Percentiles rank a stretch among this genome's conserved stretches.
These are phyloP conservation scores for Hyaena hyaena DNA, from an alignment of 2,113 vertebrate species.

Conservation along the genomic window DNA sequence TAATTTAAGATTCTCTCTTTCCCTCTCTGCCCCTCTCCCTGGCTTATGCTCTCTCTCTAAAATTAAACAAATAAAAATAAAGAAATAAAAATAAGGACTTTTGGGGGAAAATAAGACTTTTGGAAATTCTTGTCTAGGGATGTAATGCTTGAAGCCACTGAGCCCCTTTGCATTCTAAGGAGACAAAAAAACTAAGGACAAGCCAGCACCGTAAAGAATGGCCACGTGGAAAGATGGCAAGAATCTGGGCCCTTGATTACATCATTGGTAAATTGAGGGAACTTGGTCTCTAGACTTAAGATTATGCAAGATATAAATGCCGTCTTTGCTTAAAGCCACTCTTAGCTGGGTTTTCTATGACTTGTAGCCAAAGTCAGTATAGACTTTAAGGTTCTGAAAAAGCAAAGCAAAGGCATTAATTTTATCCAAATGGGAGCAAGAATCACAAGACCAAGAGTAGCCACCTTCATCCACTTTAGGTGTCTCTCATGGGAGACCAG, in stretches of 20 bases:
- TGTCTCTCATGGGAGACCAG: neutral
- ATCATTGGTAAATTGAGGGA: neutral
- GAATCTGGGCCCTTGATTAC: neutral
- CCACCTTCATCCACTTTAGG: neutral
- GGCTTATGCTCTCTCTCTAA: no score
- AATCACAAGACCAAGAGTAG: neutral
- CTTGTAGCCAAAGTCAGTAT: neutral
- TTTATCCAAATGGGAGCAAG: neutral
- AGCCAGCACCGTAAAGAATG: neutral
- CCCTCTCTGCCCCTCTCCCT: no score
- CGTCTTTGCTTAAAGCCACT: neutral
- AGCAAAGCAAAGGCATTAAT: neutral
- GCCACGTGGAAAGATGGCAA: accelerated
- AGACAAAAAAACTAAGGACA: neutral
- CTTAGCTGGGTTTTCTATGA: neutral
- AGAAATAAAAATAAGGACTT: neutral
- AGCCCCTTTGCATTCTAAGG: neutral
- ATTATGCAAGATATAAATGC: neutral
- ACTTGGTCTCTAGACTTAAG: neutral
- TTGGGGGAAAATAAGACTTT: neutral
- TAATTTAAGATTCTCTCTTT: no score
- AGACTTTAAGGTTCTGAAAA: neutral
- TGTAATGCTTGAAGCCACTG: neutral
- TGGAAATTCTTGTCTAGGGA: neutral
- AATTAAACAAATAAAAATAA: no score